Base-by-base conservation (phyloP, 2,797 vertebrate genomes). In the Sebastes taczanowskii region DNA sequence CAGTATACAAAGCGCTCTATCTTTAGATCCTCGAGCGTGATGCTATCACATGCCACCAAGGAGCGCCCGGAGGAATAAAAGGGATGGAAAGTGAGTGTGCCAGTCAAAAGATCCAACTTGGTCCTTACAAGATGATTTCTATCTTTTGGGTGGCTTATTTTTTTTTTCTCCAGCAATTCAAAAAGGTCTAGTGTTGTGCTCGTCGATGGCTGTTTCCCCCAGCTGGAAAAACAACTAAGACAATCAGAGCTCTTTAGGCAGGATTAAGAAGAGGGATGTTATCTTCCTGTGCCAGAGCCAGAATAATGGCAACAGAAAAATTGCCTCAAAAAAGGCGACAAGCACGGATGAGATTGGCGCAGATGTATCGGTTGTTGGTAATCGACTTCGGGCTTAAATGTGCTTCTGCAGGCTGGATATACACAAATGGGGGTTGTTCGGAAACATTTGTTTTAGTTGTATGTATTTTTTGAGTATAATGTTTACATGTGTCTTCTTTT, bases 231-330 rank as follows among this genome's bases (percentile, higher is more conserved):
- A 52, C 72, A 78, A 67, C 79, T 55, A 34, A 81, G 85, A 81
- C 78, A 73, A 84, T 70, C 66, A 2, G 53, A 78, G 81, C 64
- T 85, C 77, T 63, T 71, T 74, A 77, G 66, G 80, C 82, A 13
- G 60, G 74, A 75, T 81, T 62, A 79, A 75, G 58, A 80, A 42
- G 53, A 66, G 7, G 67, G 61, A 84, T 80, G 81, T 81, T 80
- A 82, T 86, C 83, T 89, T 49, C 64, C 55, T 25, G 60, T 25
- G 72, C 78, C 76, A 83, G 80, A 81, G 52, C 76, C 2, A 32
- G 68, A 80, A 84, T 66, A 83, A 84, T 58, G 61, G 84, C 70
- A 63, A 32, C 30, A 20, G 69, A 34, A 78, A 71, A 80, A 38
- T 7, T 13, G 52, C 32, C 73, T 62, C 20, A 64, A 75, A 86